phyloP scores from a whole-genome alignment of 2,888 invertebrate species.

The Brenthis hecate region DNA sequence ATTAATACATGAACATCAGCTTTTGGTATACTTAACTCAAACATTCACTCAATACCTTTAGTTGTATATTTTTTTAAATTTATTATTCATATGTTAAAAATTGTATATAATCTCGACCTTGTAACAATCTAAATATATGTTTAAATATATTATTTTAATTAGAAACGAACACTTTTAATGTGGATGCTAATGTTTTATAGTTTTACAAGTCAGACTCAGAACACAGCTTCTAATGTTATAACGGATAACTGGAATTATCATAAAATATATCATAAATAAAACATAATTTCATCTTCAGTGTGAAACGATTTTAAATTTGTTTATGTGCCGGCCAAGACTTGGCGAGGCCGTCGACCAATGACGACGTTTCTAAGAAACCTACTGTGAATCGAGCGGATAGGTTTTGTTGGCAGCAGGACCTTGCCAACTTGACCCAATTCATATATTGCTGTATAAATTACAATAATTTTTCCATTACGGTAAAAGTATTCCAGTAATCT shows the following conservation, averaged over 20 bases:
- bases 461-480: background rate
- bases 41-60: too few relatives aligned
- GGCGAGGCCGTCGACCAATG: constrained; percentile 30
- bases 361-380: constrained; percentile 35
- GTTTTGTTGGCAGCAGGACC: constrained; percentile 33
- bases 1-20: too few relatives aligned
- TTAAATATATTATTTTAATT: too few relatives aligned
- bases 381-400: constrained; percentile 27
- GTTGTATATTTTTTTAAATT: too few relatives aligned
- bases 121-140: too few relatives aligned
- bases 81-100: too few relatives aligned
- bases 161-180: background rate
- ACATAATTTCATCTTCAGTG: constrained; percentile 15
- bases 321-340: constrained; percentile 28
- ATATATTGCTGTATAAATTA: constrained; percentile 7
- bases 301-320: constrained; percentile 15
- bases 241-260: constrained; percentile 5
- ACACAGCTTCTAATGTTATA: background rate
- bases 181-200: background rate
- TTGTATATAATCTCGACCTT: too few relatives aligned
- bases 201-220: background rate
- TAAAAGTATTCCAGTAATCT: background rate
- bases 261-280: constrained; percentile 19
- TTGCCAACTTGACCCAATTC: constrained; percentile 37
- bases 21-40: too few relatives aligned